Conservation (phyloP, 2,888 invertebrate species). For the Argyra leucocephala region DNA sequence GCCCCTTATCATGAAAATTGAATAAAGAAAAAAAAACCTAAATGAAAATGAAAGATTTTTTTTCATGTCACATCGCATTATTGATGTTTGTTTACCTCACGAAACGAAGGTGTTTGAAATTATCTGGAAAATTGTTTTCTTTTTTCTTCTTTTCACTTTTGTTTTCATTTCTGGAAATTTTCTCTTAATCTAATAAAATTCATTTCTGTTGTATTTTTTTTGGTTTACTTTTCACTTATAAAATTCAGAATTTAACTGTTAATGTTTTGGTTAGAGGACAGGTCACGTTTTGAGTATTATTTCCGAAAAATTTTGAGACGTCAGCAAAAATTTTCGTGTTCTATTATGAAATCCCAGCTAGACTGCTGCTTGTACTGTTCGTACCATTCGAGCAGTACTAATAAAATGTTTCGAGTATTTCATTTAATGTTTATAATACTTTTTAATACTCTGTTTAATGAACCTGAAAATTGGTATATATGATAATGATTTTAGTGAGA, state of each 20-base stretch:
- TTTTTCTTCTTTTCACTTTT: background rate
- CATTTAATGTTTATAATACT: too few relatives aligned
- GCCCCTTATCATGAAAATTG: background rate
- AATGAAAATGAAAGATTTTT: background rate
- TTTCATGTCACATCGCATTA: conserved; percentile 3
- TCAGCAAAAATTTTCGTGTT: too few relatives aligned
- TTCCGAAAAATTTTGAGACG: background rate
- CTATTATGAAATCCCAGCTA: too few relatives aligned
- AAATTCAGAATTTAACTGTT: background rate
- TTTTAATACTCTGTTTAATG: too few relatives aligned
- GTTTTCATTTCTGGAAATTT: background rate
- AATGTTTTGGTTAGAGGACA: background rate
- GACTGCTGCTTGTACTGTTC: too few relatives aligned
- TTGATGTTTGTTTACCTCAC: conserved; percentile 3
- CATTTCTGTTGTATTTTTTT: background rate
- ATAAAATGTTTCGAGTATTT: too few relatives aligned
- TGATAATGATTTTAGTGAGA: too few relatives aligned
- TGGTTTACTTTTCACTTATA: background rate
- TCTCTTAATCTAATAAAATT: conserved; percentile 2
- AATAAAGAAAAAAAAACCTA: background rate
- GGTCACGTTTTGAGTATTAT: background rate
- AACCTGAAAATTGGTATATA: too few relatives aligned
- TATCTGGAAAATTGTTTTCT: background rate
- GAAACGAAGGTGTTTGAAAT: background rate
- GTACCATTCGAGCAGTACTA: too few relatives aligned